Evolutionary conservation across 2,888 invertebrate genomes (phyloP).

Genomic region (Schizaphis graminum): DNA sequence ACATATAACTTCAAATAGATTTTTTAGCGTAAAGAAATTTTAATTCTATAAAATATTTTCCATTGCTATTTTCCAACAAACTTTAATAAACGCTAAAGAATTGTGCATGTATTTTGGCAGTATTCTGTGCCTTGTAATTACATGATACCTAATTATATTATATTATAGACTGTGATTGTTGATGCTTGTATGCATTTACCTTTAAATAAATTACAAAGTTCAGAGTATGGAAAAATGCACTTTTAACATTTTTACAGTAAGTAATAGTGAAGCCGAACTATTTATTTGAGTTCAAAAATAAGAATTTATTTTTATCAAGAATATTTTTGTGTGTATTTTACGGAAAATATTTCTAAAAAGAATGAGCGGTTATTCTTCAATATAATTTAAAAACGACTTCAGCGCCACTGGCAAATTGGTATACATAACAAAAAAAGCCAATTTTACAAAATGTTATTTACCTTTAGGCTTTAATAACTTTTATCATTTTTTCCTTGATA

Average conservation of each 20-base stretch:
- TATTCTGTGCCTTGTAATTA: neutral
- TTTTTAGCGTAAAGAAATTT: neutral
- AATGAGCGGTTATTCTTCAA: neutral
- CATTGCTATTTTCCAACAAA: neutral
- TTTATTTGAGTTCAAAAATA: neutral
- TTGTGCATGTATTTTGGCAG: neutral
- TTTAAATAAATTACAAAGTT: neutral
- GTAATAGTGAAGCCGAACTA: neutral
- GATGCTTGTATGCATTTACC: neutral
- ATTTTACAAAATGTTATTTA: neutral
- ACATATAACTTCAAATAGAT: neutral
- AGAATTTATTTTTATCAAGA: neutral
- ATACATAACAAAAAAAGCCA: neutral
- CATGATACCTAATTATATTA: neutral
- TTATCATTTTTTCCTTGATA: neutral
- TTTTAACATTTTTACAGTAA: neutral
- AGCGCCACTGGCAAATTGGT: neutral
- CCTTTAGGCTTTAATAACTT: constrained; percentile 9
- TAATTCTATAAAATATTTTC: neutral
- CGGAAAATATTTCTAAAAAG: neutral
- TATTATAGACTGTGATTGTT: neutral
- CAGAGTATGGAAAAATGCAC: neutral
- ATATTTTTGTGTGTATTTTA: neutral
- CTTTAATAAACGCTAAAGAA: neutral
- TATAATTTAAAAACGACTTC: neutral